Evolutionary conservation across 1,140 invertebrate species (phyloP), one percentile per base, ranked within the genome.

Genomic region (Trinorchestia longiramus): DNA sequence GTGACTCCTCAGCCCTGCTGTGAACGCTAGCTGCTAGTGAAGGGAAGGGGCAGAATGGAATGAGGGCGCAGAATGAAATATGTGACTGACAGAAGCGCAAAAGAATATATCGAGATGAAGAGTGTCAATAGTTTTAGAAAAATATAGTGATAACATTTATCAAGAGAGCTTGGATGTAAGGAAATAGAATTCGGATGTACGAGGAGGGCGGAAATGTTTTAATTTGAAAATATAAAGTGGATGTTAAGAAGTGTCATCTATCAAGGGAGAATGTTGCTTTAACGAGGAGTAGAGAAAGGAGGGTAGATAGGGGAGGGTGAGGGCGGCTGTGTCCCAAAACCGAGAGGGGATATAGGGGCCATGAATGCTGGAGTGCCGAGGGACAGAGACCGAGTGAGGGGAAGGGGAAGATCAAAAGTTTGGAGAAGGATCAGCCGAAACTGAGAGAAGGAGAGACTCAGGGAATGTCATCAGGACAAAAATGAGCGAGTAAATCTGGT

Each of bases 371-470:
- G 90, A 95, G 77, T 42, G 77, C 40, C 43, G 11, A 95, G 77
- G 53, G 77, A 42, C 41, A 23, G 43, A 43, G 43, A 95, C 19
- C 41, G 62, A 87, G 95, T 42, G 62, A 95, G 95, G 62, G 53
- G 43, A 87, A n/a, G n/a, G 62, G 95, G 77, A 44, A 95, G 95
- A 95, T 57, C 47, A 95, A 44, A 40, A 95, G 43, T 90, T 77
- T 77, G 62, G 11, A 43, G 36, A 41, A 90, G 88, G 88, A 90
- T 90, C 88, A 90, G 88, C 41, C 88, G 88, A 42, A 36, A 28
- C 62, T 77, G 62, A 77, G 62, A 28, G 62, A 77, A 77, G 11
- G 1, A 77, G 28, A 77, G 62, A 28, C 62, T 36, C 62, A 19
- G 62, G 62, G 62, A 77, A 77, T 28, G 62, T 77, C 62, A 77